Conservation (phyloP, 2,888 invertebrate species). For the Drosophila paranaensis region DNA sequence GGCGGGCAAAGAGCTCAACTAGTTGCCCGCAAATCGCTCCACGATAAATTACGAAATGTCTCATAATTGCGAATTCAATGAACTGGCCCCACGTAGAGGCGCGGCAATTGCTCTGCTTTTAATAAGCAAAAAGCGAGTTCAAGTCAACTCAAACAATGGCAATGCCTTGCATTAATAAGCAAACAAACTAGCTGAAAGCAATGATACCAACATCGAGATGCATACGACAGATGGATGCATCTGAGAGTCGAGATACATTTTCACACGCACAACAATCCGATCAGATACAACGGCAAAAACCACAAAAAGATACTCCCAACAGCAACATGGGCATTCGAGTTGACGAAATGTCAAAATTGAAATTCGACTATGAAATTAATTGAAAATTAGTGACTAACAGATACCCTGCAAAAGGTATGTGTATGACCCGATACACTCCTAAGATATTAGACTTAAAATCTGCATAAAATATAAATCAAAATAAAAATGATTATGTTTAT, state of each 20-base stretch:
- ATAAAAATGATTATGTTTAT: no score
- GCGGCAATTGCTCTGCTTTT: slow-evolving; percentile 41
- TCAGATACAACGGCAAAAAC: slow-evolving; percentile 29
- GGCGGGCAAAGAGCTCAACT: slow-evolving; percentile 24
- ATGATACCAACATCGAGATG: slow-evolving; percentile 22
- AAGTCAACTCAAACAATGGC: slow-evolving; percentile 62
- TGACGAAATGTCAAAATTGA: slow-evolving; percentile 44
- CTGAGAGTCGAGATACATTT: slow-evolving; percentile 42
- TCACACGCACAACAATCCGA: slow-evolving; percentile 56
- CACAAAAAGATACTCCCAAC: slow-evolving; percentile 3
- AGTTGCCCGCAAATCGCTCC: slow-evolving; percentile 31
- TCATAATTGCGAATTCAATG: slow-evolving; percentile 71
- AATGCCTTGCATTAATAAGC: slow-evolving; percentile 58
- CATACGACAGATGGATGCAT: slow-evolving; percentile 25
- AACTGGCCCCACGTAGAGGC: slow-evolving; percentile 43
- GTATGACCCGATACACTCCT: neutral
- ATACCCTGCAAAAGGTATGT: neutral
- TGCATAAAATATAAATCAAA: no score
- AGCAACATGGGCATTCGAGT: slow-evolving; percentile 16
- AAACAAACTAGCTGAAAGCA: slow-evolving; percentile 26
- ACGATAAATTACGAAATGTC: slow-evolving; percentile 44
- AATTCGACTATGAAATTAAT: slow-evolving; percentile 11
- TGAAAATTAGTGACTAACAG: neutral
- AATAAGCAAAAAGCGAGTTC: slow-evolving; percentile 52
- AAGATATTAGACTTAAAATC: no score